Evolutionary conservation across 2,888 invertebrate genomes (phyloP), one percentile per base, ranked within the genome.

Genomic region (Polymixis flavicincta): DNA sequence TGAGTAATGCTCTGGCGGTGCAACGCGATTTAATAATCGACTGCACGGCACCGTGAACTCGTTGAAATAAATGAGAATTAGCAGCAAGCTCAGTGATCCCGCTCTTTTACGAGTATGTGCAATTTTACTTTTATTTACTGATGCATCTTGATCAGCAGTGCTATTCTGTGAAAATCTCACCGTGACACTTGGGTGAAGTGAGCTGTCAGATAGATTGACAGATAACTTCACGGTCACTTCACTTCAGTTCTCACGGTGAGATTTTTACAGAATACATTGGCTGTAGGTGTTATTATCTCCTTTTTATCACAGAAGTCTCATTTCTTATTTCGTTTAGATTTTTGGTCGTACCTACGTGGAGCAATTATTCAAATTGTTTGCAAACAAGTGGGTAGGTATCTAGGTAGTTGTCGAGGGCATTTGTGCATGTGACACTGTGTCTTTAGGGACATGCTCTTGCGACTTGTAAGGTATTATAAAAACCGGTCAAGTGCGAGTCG

Each of bases 1-100:
- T 88, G 86, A 88, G 85, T 85, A 89, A 88, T 87, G 80, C 85
- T 78, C 84, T 45, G 45, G 19, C 28, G 32, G n/a, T 28, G 76
- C 72, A 28, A 28, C 19, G 59, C 32, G 9, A 45, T 19, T 25
- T 22, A 54, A 19, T 17, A 14, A 7, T n/a, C n/a, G 55, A 4
- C 54, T 17, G 28, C 42, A 8, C 25, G 55, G 50, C 28, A n/a
- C 17, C n/a, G 5, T 37, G 45, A 54, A 54, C 32, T 52, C 28
- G 22, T 37, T 25, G 9, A 25, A 52, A 32, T 67, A 45, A 78
- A 45, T 32, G 17, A 28, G 22, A 45, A 54, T 79, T 37, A 76
- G 45, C 22, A n/a, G 17, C 22, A 28, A 50, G 13, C 25, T 54
- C 45, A 17, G 28, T 78, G 42, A 42, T 28, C 22, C n/a, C 14